Evolutionary conservation across 2,113 vertebrate genomes (phyloP).

Genomic region (Protomyctophum bolini): DNA sequence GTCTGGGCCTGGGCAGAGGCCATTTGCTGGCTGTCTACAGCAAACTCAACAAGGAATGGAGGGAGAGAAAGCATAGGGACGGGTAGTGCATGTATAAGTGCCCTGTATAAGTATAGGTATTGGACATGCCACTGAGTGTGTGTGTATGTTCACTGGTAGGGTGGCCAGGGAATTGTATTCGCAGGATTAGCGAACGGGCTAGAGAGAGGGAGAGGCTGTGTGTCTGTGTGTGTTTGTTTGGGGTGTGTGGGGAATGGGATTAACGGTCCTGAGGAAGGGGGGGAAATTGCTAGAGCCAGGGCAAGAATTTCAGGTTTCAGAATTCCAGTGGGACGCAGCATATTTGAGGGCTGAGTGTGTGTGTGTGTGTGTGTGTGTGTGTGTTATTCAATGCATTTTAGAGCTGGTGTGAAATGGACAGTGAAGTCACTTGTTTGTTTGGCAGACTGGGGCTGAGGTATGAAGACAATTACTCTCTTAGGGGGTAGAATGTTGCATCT

Average conservation of each 20-base stretch:
- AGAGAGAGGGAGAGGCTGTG: constrained; percentile 33
- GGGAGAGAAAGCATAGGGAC: constrained; percentile 8
- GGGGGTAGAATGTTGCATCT: constrained; percentile 44
- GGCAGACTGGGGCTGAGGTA: constrained; percentile 39
- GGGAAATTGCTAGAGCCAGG: neutral
- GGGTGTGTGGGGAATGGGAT: constrained; percentile 39
- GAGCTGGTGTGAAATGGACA: constrained; percentile 44
- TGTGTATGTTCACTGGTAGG: constrained; percentile 10
- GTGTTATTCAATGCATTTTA: constrained; percentile 31
- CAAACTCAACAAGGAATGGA: constrained; percentile 50
- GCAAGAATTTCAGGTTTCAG: constrained; percentile 18
- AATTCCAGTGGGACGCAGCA: constrained; percentile 21
- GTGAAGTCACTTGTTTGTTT: constrained; percentile 60
- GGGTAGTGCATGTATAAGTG: constrained; percentile 17
- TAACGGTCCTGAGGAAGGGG: constrained; percentile 25
- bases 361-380: constrained; percentile 32
- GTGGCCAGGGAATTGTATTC: constrained; percentile 15
- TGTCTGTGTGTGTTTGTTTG: constrained; percentile 7
- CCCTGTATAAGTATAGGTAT: constrained; percentile 16
- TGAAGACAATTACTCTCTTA: constrained; percentile 37
- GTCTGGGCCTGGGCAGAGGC: constrained; percentile 61
- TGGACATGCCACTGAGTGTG: constrained; percentile 39
- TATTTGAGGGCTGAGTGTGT: constrained; percentile 31
- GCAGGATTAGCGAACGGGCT: constrained; percentile 35
- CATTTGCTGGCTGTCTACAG: constrained; percentile 75